These are phyloP conservation scores for Ivindomyrus marchei DNA, from an alignment of 2,113 vertebrate species.

Conservation along the genomic window DNA sequence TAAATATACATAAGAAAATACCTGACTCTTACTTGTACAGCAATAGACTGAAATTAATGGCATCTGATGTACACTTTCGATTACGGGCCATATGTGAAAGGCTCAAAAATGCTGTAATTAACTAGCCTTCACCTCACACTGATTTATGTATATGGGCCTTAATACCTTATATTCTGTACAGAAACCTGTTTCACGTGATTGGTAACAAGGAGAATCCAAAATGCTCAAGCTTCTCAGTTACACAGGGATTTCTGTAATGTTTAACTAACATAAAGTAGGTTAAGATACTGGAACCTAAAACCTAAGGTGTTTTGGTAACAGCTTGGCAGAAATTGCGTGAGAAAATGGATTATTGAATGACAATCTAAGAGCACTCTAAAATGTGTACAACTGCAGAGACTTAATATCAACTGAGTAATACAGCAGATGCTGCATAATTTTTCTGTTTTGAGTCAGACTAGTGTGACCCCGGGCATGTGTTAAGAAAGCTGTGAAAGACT, in stretches of 20 bases:
- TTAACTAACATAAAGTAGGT: conserved; percentile 41
- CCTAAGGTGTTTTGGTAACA: conserved; percentile 51
- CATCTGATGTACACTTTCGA: neutral
- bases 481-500: neutral
- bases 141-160: neutral
- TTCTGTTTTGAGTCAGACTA: conserved; percentile 20
- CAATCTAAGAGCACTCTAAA: conserved; percentile 51
- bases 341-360: conserved; percentile 65
- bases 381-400: conserved; percentile 26
- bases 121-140: neutral
- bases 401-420: conserved; percentile 30
- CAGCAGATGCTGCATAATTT: conserved; percentile 28
- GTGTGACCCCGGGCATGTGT: neutral
- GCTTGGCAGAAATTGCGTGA: conserved; percentile 43
- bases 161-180: neutral
- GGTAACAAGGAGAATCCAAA: conserved; percentile 47
- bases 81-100: neutral
- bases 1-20: neutral
- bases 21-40: neutral
- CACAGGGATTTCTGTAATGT: conserved; percentile 54
- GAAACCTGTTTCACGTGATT: neutral
- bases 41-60: neutral
- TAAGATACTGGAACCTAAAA: conserved; percentile 48
- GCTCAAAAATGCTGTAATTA: neutral
- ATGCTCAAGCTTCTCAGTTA: conserved; percentile 58